Evolutionary conservation across 1,140 invertebrate genomes (phyloP).

Genomic region (Drosophila tristis): DNA sequence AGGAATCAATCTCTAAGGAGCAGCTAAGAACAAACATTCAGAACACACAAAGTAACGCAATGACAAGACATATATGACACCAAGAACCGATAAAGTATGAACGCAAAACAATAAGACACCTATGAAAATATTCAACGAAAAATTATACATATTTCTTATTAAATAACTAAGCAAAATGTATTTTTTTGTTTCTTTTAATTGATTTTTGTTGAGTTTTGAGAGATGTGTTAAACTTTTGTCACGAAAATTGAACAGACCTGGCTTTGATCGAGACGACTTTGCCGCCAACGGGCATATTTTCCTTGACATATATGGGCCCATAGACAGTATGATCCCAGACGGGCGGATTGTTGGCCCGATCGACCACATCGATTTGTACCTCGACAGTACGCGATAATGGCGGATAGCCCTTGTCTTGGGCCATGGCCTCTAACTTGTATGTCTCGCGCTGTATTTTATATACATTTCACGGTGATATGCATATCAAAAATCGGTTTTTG

Average conservation of each 20-base stretch:
- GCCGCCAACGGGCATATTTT: slow-evolving; percentile 97
- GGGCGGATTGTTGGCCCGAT: slow-evolving; percentile 98
- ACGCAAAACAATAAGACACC: slow-evolving; percentile 37
- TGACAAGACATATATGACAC: slow-evolving; percentile 45
- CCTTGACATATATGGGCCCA: slow-evolving; percentile 98
- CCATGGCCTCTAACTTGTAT: slow-evolving; percentile 98
- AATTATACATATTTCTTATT: slow-evolving; percentile 39
- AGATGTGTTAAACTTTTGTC: slow-evolving; percentile 32
- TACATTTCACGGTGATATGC: slow-evolving; percentile 45
- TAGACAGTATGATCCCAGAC: slow-evolving; percentile 98
- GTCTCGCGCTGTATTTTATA: slow-evolving; percentile 92
- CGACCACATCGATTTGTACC: slow-evolving; percentile 98
- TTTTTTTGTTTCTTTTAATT: slow-evolving; percentile 31
- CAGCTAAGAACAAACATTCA: slow-evolving; percentile 62
- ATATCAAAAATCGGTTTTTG: slow-evolving; percentile 43
- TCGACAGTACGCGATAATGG: slow-evolving; percentile 96
- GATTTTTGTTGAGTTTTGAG: slow-evolving; percentile 39
- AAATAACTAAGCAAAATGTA: slow-evolving; percentile 72
- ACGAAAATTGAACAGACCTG: slow-evolving; percentile 90
- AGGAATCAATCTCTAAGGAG: slow-evolving; percentile 9
- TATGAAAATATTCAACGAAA: slow-evolving; percentile 23
- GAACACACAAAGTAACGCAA: slow-evolving; percentile 43
- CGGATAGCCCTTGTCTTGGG: slow-evolving; percentile 97
- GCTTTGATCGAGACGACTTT: slow-evolving; percentile 98
- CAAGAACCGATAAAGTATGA: slow-evolving; percentile 41